Conservation (phyloP, 2,888 invertebrate species). For the Stegophylla sp. region DNA sequence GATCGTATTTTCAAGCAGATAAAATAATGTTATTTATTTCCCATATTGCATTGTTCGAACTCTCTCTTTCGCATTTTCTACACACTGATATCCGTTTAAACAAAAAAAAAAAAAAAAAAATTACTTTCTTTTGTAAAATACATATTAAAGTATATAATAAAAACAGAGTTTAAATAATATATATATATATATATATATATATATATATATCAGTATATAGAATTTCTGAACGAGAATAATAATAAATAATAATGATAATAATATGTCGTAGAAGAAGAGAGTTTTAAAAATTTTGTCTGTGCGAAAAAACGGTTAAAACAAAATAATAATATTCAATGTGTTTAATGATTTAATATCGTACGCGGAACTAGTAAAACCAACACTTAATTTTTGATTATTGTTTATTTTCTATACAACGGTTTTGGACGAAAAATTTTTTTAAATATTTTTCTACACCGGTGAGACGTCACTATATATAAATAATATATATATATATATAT, state of each 20-base stretch:
- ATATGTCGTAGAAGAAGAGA: no score
- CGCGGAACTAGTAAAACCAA: constrained; percentile 27
- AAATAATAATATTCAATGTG: not conserved
- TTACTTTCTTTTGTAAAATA: not conserved
- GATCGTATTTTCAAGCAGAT: not conserved
- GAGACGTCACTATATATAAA: constrained; percentile 10
- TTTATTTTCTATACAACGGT: constrained; percentile 6
- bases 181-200: no score
- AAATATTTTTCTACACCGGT: constrained; percentile 50
- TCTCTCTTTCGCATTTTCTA: constrained; percentile 7
- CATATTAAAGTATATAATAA: not conserved
- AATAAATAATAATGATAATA: no score
- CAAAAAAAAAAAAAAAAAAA: not conserved
- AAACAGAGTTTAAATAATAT: no score
- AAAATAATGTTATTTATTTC: no score
- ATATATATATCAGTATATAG: not conserved
- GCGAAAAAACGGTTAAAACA: not conserved
- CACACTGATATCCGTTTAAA: not conserved
- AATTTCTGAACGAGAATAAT: not conserved
- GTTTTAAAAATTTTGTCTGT: constrained; percentile 11
- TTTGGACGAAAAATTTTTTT: constrained; percentile 16
- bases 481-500: no score
- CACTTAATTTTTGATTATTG: not conserved
- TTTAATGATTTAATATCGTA: not conserved
- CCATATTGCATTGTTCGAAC: constrained; percentile 11